A percentile compares a stretch with the other conserved stretches of the same genome.
Conservation (phyloP, 2,797 vertebrate species). For the Percopsis omiscomaycus region DNA sequence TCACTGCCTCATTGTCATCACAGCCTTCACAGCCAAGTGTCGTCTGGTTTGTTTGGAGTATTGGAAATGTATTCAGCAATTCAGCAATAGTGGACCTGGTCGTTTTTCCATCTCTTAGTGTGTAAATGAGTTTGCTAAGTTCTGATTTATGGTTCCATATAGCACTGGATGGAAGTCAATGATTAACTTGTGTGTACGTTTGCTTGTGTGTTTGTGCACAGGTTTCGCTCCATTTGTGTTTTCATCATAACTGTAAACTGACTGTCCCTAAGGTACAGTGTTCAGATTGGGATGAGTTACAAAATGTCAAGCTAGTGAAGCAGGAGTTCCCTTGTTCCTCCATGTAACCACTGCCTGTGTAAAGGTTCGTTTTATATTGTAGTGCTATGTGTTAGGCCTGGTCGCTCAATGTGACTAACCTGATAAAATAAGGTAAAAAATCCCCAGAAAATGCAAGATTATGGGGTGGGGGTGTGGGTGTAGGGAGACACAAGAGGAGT, state of each 20-base stretch:
- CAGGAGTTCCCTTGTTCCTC: too few species aligned
- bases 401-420: too few species aligned
- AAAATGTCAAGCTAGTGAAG: too few species aligned
- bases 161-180: conserved; percentile 37
- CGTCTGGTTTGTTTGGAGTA: background rate
- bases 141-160: conserved; percentile 44
- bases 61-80: too few species aligned
- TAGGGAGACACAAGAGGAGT: background rate
- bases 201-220: background rate
- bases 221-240: conserved; percentile 8
- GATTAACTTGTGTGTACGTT: conserved; percentile 45
- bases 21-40: background rate
- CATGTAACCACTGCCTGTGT: too few species aligned
- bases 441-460: too few species aligned
- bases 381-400: too few species aligned
- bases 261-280: too few species aligned
- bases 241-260: background rate
- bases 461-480: background rate
- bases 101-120: background rate
- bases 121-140: conserved; percentile 19
- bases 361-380: too few species aligned
- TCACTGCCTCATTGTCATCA: background rate
- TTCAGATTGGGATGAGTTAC: too few species aligned
- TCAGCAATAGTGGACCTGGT: background rate
- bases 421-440: too few species aligned